A percentile compares a stretch with the other conserved stretches of the same genome.
These are phyloP conservation scores for Eristalis tenax DNA, from an alignment of 2,888 invertebrate species.

Conservation along the genomic window DNA sequence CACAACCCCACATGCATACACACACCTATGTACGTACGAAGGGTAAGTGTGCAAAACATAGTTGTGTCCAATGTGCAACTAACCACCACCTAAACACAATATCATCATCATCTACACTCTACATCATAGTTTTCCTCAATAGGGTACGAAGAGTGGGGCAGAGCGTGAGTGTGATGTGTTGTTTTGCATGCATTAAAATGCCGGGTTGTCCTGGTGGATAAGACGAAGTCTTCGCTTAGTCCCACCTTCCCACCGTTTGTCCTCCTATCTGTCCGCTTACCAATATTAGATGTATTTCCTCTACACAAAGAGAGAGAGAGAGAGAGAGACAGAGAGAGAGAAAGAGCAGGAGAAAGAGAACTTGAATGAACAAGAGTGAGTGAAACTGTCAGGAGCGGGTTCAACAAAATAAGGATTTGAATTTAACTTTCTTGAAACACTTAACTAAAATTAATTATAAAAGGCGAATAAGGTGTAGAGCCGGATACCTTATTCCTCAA, in stretches of 20 bases:
- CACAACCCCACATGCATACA: constrained; percentile 28
- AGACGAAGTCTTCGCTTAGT: constrained; percentile 40
- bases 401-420: constrained; percentile 72
- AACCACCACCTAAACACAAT: constrained; percentile 69
- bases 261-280: constrained; percentile 35
- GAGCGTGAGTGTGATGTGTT: constrained; percentile 67
- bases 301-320: neutral
- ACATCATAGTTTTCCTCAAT: constrained; percentile 70
- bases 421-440: constrained; percentile 72
- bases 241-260: neutral
- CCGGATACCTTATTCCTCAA: constrained; percentile 44
- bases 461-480: constrained; percentile 71
- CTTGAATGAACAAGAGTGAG: neutral
- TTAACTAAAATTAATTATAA: constrained; percentile 73
- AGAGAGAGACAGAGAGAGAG: no score
- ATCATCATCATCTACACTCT: constrained; percentile 68
- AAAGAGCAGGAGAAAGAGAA: constrained; percentile 15
- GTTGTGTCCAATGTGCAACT: constrained; percentile 71
- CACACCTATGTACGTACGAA: constrained; percentile 8
- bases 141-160: constrained; percentile 36
- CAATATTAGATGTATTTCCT: constrained; percentile 14
- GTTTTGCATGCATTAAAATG: constrained; percentile 72
- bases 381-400: constrained; percentile 51
- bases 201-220: constrained; percentile 64
- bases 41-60: neutral